A percentile compares a stretch with the other conserved stretches of the same genome.
phyloP scores from a whole-genome alignment of 64 coral and sea anemone species.

The Stichodactyla mertensii region DNA sequence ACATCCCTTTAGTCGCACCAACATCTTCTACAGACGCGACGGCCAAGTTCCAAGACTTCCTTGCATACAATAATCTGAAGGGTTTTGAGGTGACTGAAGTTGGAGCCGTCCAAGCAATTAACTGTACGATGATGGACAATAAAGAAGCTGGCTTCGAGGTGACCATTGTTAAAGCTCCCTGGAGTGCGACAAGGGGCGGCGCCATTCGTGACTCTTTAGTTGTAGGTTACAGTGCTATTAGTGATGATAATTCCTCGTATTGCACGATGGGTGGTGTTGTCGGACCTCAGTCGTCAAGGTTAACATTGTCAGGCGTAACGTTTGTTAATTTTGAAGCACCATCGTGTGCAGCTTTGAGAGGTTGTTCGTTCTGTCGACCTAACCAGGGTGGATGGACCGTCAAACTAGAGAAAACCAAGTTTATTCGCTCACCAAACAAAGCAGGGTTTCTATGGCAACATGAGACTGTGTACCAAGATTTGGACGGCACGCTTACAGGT shows the following conservation, averaged over 20 bases:
- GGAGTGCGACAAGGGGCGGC: slow-evolving; percentile 40
- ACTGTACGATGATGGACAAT: slow-evolving; percentile 70
- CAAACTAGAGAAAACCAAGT: slow-evolving; percentile 34
- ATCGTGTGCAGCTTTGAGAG: slow-evolving; percentile 43
- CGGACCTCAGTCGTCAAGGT: slow-evolving; percentile 36
- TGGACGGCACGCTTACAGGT: slow-evolving; percentile 81
- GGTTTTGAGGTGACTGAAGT: slow-evolving; percentile 53
- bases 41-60: slow-evolving; percentile 57
- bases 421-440: slow-evolving; percentile 43
- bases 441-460: slow-evolving; percentile 72
- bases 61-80: slow-evolving; percentile 72
- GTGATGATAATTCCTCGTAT: slow-evolving; percentile 10
- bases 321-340: slow-evolving; percentile 64
- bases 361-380: slow-evolving; percentile 53
- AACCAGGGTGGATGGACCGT: slow-evolving; percentile 57
- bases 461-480: slow-evolving; percentile 60
- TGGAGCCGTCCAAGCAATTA: slow-evolving; percentile 47
- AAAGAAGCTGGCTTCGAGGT: slow-evolving; percentile 68
- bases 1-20: slow-evolving; percentile 40
- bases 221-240: slow-evolving; percentile 62
- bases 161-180: slow-evolving; percentile 35
- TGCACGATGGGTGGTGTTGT: slow-evolving; percentile 57
- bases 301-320: slow-evolving; percentile 50
- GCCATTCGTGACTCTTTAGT: slow-evolving; percentile 62
- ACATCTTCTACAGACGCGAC: background rate